Percentiles rank a stretch among this genome's conserved stretches.
Conservation (phyloP, 2,797 vertebrate genomes). For the Poeciliopsis paucimaculata region DNA sequence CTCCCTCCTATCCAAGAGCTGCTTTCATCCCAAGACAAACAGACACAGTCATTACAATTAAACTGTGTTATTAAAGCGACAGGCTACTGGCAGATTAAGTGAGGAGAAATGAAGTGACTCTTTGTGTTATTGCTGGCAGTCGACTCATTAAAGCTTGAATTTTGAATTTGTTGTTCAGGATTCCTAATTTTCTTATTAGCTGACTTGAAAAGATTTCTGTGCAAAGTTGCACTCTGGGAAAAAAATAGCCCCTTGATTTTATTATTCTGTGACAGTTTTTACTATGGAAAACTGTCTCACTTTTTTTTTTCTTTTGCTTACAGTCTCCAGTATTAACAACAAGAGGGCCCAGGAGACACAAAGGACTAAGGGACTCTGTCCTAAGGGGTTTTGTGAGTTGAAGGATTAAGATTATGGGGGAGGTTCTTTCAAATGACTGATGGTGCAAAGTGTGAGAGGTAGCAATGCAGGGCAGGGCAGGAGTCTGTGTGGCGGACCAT, state of each 20-base stretch:
- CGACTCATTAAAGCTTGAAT: constrained; percentile 51
- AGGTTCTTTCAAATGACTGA: constrained; percentile 77
- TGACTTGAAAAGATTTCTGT: constrained; percentile 30
- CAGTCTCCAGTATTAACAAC: constrained; percentile 44
- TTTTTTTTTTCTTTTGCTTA: constrained; percentile 28
- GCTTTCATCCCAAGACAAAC: constrained; percentile 77
- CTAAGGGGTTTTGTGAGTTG: constrained; percentile 70
- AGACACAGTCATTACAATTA: constrained; percentile 78
- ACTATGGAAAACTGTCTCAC: constrained; percentile 24
- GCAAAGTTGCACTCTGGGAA: constrained; percentile 38
- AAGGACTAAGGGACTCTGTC: constrained; percentile 45
- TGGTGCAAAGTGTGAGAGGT: constrained; percentile 78
- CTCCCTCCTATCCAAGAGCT: constrained; percentile 68
- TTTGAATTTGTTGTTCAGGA: constrained; percentile 54
- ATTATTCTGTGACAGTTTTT: constrained; percentile 16
- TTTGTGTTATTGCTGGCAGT: constrained; percentile 58
- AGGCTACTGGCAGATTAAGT: constrained; percentile 72
- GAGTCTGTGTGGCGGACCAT: constrained; percentile 82
- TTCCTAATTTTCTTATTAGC: constrained; percentile 49
- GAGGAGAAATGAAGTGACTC: constrained; percentile 62
- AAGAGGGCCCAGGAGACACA: constrained; percentile 54
- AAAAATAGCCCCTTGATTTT: constrained; percentile 6
- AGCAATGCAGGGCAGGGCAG: constrained; percentile 76
- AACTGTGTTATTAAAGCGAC: constrained; percentile 74
- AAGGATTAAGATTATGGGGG: constrained; percentile 79